Base-by-base conservation (phyloP, 2,888 invertebrate species). In the Pachydiplax longipennis region DNA sequence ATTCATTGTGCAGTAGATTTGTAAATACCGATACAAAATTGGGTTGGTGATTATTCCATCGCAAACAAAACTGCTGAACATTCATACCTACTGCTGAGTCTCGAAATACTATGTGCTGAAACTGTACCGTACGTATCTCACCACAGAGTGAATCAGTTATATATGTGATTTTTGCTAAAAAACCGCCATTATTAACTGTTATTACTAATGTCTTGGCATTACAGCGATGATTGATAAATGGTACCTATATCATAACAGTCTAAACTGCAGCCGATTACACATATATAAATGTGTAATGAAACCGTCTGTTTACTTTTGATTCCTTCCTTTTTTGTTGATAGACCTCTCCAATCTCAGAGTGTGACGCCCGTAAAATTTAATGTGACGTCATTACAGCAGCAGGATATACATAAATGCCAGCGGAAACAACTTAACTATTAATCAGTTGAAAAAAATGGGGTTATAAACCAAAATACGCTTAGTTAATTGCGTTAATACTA, bases 41-140 rank as follows among this genome's bases (percentile, higher is more conserved):
- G 90, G 98, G 98, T 93, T 98, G 98, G 95, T 98, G 98, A 95
- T 98, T 98, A 94, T 98, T 98, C 98, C 98, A 98, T 93, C 98
- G 94, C 92, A 97, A 94, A 93, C 97, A 97, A 93, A 97, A 97
- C 93, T 97, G 97, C 93, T 97, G 97, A 61, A 87, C 87, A 87
- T 87, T 65, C 87, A 87, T 87, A 18, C 35, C 87, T 87, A 61
- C 35, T 18, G 18, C 35, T 22, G 10, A 37, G 37, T 37, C 40
- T 87, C 61, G 35, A 61, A 40, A 31, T 25, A 65, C 37, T 22
- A 35, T 0, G 87, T n/a, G n/a, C 35, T 87, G 22, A 87, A 65
- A 65, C n/a, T 37, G 12, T 5, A 35, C 22, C 37, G 61, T n/a
- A 87, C 3, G 37, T 37, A 37, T 13, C 8, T 22, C 22, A 65